Percentiles rank a stretch among this genome's conserved stretches.
These are phyloP conservation scores for Neoniphon sammara DNA, from an alignment of 2,797 vertebrate species.

Conservation along the genomic window DNA sequence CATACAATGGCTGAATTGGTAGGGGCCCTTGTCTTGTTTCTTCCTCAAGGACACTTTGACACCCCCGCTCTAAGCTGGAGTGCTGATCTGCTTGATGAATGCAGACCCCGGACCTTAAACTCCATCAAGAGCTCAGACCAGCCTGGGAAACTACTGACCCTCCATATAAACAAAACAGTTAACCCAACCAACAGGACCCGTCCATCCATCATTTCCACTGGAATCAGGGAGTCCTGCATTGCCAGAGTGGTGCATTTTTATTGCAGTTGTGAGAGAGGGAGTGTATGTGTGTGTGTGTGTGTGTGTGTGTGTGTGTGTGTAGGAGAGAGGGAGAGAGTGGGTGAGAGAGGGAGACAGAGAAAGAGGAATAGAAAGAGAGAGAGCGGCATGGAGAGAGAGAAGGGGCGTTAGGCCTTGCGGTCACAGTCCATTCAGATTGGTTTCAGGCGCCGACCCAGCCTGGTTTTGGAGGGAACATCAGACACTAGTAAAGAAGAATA, in stretches of 20 bases:
- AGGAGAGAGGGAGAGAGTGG: constrained; percentile 25
- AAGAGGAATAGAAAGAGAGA: constrained; percentile 35
- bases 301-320: constrained; percentile 17
- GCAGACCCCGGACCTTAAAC: constrained; percentile 48
- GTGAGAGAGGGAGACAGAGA: constrained; percentile 35
- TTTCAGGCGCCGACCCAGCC: constrained; percentile 59
- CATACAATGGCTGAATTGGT: constrained; percentile 10
- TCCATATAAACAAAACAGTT: constrained; percentile 61
- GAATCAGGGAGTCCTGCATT: constrained; percentile 52
- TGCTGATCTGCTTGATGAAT: constrained; percentile 58
- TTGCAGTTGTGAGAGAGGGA: too few species aligned
- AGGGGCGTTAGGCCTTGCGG: constrained; percentile 50
- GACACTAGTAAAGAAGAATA: constrained; percentile 57
- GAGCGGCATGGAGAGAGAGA: constrained; percentile 22
- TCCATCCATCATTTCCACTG: constrained; percentile 67
- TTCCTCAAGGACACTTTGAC: constrained; percentile 54
- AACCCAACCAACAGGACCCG: constrained; percentile 43
- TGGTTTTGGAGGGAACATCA: constrained; percentile 73
- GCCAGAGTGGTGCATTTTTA: constrained; percentile 31
- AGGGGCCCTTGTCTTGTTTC: constrained; percentile 1
- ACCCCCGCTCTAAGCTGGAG: constrained; percentile 21
- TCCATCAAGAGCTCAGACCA: constrained; percentile 58
- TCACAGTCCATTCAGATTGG: constrained; percentile 58
- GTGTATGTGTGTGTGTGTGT: constrained; percentile 14
- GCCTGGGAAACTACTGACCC: constrained; percentile 79